Percentiles rank a stretch among this genome's conserved stretches.
Conservation (phyloP, 2,113 vertebrate species). For the Pontoporia blainvillei region DNA sequence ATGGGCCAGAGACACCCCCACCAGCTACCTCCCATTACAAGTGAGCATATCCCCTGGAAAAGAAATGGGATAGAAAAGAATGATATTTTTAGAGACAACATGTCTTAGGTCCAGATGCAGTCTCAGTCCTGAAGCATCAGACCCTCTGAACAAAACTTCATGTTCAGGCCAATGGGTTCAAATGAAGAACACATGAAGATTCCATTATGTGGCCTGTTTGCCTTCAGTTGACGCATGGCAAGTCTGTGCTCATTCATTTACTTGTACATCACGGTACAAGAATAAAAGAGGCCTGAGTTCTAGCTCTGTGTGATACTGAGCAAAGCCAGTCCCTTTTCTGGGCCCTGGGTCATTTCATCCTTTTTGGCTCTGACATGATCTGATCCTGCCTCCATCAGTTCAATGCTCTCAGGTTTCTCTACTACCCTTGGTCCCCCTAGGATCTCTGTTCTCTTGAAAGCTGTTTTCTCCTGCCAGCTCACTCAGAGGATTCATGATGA, state of each 20-base stretch:
- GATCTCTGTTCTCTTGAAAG: constrained; percentile 34
- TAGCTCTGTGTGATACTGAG: neutral
- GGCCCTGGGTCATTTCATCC: neutral
- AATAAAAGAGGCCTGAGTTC: neutral
- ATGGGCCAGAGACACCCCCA: neutral
- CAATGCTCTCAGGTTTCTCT: neutral
- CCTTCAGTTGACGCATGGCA: neutral
- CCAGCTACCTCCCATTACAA: too few relatives aligned
- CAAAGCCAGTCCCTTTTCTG: neutral
- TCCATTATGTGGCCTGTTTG: neutral
- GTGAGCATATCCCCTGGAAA: neutral
- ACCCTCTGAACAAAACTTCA: neutral
- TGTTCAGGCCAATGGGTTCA: neutral
- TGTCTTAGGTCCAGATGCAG: neutral
- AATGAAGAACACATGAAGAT: neutral
- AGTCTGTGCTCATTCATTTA: neutral
- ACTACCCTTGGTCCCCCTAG: neutral
- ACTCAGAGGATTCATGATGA: constrained; percentile 51
- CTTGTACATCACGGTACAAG: neutral
- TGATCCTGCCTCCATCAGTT: neutral
- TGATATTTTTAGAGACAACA: neutral
- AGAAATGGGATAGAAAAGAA: neutral
- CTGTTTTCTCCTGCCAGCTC: constrained; percentile 53
- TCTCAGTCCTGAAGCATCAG: neutral
- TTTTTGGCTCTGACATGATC: neutral